Evolutionary conservation across 2,113 vertebrate species (phyloP).

Genomic region (Limnothrissa miodon): DNA sequence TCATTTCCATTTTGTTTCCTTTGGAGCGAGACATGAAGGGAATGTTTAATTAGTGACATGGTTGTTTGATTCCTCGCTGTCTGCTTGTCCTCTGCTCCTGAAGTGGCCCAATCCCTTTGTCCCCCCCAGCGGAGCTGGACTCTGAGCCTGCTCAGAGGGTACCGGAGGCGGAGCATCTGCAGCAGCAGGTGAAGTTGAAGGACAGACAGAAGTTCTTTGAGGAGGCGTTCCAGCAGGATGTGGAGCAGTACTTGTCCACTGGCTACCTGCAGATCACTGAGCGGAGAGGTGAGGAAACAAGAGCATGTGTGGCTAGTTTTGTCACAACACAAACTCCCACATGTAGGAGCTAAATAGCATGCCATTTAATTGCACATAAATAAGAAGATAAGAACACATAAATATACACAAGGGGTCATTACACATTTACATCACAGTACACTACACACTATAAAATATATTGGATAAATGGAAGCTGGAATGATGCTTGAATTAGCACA

Average conservation of each 20-base stretch:
- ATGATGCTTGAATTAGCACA: background rate
- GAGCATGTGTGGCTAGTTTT: too few relatives aligned
- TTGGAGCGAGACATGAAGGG: background rate
- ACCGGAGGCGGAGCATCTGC: constrained; percentile 81
- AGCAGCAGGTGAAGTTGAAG: constrained; percentile 86
- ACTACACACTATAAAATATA: too few relatives aligned
- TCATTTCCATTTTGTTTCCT: background rate
- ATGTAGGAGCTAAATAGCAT: too few relatives aligned
- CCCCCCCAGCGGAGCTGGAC: constrained; percentile 82
- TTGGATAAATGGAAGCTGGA: too few relatives aligned
- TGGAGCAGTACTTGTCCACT: constrained; percentile 96
- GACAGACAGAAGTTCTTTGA: constrained; percentile 97
- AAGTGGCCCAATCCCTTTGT: background rate
- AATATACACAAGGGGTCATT: too few relatives aligned
- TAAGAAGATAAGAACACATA: too few relatives aligned
- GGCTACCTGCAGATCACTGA: constrained; percentile 93
- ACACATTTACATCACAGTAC: background rate
- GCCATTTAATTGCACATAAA: too few relatives aligned
- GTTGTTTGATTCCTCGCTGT: background rate
- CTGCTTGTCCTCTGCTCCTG: background rate
- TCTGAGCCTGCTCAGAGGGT: constrained; percentile 84
- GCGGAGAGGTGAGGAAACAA: constrained; percentile 83
- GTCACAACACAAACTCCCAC: too few relatives aligned
- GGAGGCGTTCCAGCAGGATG: constrained; percentile 97
- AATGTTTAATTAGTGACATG: background rate